phyloP scores from a whole-genome alignment of 2,797 vertebrate genomes.

The Rhinophrynus dorsalis region DNA sequence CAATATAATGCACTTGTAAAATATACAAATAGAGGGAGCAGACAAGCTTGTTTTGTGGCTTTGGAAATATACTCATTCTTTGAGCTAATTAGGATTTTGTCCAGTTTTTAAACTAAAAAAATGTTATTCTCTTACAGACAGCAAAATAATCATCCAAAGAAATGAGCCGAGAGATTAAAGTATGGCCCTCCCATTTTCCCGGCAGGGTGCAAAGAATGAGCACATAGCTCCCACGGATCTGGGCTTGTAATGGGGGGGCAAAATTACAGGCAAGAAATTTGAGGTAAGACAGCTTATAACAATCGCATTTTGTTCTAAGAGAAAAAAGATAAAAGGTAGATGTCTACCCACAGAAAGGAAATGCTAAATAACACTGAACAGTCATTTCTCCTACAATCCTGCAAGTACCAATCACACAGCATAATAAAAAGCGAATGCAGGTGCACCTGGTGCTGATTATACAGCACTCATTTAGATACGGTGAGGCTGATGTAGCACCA shows the following conservation, averaged over 20 bases:
- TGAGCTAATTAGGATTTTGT: not conserved
- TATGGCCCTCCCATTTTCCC: not conserved
- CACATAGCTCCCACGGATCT: not conserved
- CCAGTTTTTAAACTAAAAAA: not conserved
- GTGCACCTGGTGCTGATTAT: no score
- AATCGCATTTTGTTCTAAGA: not conserved
- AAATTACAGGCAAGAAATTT: slow-evolving; percentile 14
- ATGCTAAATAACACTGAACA: not conserved
- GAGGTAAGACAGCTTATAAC: not conserved
- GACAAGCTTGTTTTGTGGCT: no score
- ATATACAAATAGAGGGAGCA: no score
- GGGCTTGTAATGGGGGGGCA: not conserved
- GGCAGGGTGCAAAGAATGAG: not conserved
- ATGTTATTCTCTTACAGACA: not conserved
- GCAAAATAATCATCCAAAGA: not conserved
- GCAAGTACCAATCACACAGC: no score
- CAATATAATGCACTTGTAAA: no score
- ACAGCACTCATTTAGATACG: no score
- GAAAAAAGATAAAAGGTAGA: not conserved
- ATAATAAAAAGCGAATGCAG: no score
- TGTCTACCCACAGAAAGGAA: not conserved
- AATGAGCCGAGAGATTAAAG: not conserved
- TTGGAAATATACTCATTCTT: not conserved
- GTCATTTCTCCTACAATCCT: no score
- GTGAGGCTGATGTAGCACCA: no score